These are phyloP conservation scores for Polypterus senegalus DNA, from an alignment of 2,113 vertebrate genomes.

Conservation along the genomic window DNA sequence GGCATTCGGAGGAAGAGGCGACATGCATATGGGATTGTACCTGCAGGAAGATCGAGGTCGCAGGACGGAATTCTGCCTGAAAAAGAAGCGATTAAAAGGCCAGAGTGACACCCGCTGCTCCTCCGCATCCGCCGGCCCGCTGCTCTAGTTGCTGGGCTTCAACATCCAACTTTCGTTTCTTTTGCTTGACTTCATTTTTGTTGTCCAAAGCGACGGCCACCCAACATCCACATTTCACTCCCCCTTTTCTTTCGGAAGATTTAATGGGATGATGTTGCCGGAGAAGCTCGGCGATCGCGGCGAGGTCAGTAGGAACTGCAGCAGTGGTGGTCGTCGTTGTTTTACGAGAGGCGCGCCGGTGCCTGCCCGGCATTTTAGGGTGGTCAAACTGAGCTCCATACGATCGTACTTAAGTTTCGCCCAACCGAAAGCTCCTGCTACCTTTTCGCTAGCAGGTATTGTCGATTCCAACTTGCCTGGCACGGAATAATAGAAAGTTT, in stretches of 20 bases:
- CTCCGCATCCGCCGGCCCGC: slow-evolving; percentile 17
- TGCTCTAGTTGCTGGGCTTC: slow-evolving; percentile 6
- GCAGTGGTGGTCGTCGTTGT: slow-evolving; percentile 42
- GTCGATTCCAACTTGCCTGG: slow-evolving; percentile 24
- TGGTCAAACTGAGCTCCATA: slow-evolving; percentile 31
- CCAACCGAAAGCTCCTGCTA: slow-evolving; percentile 21
- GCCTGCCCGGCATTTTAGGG: slow-evolving; percentile 43
- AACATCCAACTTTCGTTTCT: too few species aligned
- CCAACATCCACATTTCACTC: slow-evolving; percentile 13
- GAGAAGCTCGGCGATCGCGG: slow-evolving; percentile 49
- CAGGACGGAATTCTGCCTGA: slow-evolving; percentile 32
- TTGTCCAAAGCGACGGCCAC: too few species aligned
- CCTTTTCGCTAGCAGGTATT: slow-evolving; percentile 23
- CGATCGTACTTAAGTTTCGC: slow-evolving; percentile 20
- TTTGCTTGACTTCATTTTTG: too few species aligned
- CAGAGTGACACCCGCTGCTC: slow-evolving; percentile 26
- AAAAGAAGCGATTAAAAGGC: slow-evolving; percentile 46
- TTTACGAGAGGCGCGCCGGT: slow-evolving; percentile 56
- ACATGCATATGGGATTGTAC: slow-evolving; percentile 38
- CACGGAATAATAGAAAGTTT: slow-evolving; percentile 6
- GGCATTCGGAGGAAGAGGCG: slow-evolving; percentile 22
- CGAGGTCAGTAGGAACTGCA: slow-evolving; percentile 58
- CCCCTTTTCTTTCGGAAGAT: slow-evolving; percentile 36
- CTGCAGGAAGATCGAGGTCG: slow-evolving; percentile 31
- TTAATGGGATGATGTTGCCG: slow-evolving; percentile 74